Evolutionary conservation across 1,140 invertebrate species (phyloP).

Genomic region (Calephelis nemesis): DNA sequence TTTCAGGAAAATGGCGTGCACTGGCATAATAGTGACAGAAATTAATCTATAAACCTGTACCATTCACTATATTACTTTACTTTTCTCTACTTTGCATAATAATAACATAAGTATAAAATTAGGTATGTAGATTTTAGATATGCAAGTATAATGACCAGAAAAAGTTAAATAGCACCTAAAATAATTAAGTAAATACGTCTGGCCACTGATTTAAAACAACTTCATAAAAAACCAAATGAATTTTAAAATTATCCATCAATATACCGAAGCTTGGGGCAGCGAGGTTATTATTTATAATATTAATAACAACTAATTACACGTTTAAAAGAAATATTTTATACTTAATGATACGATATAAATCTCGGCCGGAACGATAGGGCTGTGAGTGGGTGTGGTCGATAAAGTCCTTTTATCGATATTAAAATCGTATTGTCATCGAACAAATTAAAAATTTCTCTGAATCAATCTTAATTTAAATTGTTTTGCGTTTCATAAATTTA

Average conservation of each 20-base stretch:
- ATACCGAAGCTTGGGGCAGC: constrained; percentile 35
- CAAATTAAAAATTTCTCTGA: constrained; percentile 5
- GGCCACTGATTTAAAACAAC: constrained; percentile 27
- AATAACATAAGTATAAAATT: no score
- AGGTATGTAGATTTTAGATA: no score
- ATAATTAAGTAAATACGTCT: constrained; percentile 9
- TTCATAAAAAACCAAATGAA: constrained; percentile 41
- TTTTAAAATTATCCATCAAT: constrained; percentile 50
- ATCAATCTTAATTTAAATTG: neutral
- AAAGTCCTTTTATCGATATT: constrained; percentile 40
- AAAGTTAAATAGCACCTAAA: neutral
- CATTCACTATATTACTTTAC: no score
- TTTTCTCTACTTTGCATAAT: no score
- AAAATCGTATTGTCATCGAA: constrained; percentile 18
- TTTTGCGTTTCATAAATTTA: neutral
- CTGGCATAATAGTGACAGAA: no score
- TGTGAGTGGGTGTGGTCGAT: constrained; percentile 46
- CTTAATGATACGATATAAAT: constrained; percentile 77
- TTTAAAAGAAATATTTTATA: constrained; percentile 78
- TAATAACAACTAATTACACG: constrained; percentile 77
- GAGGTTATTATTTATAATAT: constrained; percentile 72
- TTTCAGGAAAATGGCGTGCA: no score
- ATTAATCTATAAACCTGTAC: no score
- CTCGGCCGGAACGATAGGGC: constrained; percentile 53
- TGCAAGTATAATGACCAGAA: no score